phyloP scores from a whole-genome alignment of 2,888 invertebrate genomes.

The Parnassius mnemosyne region DNA sequence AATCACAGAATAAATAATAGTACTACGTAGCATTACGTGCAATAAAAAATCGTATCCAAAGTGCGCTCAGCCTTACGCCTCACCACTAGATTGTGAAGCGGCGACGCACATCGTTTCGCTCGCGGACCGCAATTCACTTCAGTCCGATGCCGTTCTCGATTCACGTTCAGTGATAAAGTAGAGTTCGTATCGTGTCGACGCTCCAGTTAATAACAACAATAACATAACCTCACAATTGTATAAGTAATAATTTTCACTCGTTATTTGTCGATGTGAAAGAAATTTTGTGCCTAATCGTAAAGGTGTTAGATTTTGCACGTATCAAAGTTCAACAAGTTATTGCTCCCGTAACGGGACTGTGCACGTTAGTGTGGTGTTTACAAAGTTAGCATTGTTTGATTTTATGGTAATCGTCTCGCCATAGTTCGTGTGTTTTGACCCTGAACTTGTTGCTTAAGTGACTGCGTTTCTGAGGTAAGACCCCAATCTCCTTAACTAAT shows the following conservation, averaged over 20 bases:
- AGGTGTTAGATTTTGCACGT: constrained; percentile 3
- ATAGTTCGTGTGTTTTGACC: constrained; percentile 50
- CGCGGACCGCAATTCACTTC: constrained; percentile 41
- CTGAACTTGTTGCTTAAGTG: constrained; percentile 63
- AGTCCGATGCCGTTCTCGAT: constrained; percentile 24
- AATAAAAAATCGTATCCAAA: no score
- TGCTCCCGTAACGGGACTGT: constrained; percentile 30
- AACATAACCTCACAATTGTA: constrained; percentile 64
- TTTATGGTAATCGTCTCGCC: constrained; percentile 47
- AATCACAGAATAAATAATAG: no score
- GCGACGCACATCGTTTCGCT: constrained; percentile 25
- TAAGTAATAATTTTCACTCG: constrained; percentile 57
- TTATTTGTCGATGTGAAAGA: constrained; percentile 25
- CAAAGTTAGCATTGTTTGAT: constrained; percentile 59
- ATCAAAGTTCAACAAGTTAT: constrained; percentile 22
- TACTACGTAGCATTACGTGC: no score
- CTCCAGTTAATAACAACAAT: constrained; percentile 46
- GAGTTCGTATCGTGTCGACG: constrained; percentile 49
- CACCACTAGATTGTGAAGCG: constrained; percentile 11
- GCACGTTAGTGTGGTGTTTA: constrained; percentile 56
- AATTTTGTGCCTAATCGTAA: constrained; percentile 17
- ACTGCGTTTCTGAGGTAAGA: constrained; percentile 50
- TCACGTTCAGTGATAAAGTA: constrained; percentile 52
- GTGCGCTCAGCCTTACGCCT: no score
- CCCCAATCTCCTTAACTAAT: not conserved